Conservation (phyloP, 2,888 invertebrate species). For the Drosophila mulleri region DNA sequence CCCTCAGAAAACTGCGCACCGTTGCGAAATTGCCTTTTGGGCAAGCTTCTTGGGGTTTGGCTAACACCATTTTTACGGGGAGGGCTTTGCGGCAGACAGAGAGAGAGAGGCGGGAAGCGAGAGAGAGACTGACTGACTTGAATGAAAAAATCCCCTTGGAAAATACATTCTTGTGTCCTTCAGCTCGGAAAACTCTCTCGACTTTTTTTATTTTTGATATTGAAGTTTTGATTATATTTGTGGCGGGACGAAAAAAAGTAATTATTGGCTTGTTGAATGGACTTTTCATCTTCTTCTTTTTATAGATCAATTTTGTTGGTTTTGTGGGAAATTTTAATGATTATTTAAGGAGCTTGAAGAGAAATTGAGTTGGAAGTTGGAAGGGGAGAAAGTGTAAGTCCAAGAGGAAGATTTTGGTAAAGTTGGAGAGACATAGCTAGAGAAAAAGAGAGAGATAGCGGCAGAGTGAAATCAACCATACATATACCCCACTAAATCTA, state of each 20-base stretch:
- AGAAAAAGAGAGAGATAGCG: background rate
- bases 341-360: background rate
- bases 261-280: constrained; percentile 1
- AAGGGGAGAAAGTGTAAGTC: background rate
- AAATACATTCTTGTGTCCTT: constrained; percentile 1
- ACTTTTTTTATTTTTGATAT: background rate
- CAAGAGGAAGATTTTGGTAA: background rate
- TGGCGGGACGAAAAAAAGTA: background rate
- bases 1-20: constrained; percentile 46
- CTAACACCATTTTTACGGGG: constrained; percentile 10
- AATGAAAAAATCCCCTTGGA: constrained; percentile 5
- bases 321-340: constrained; percentile 9
- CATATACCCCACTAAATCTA: background rate
- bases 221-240: constrained; percentile 8
- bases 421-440: background rate
- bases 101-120: background rate
- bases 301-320: constrained; percentile 9
- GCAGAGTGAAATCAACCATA: background rate
- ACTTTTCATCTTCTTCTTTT: background rate
- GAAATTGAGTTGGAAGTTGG: too few relatives aligned
- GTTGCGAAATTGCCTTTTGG: constrained; percentile 65
- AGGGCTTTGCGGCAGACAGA: background rate
- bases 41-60: constrained; percentile 18
- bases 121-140: constrained; percentile 9
- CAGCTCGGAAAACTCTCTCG: constrained; percentile 1